Evolutionary conservation across 2,888 invertebrate species (phyloP), one percentile per base, ranked within the genome.

Genomic region (Boloria selene): DNA sequence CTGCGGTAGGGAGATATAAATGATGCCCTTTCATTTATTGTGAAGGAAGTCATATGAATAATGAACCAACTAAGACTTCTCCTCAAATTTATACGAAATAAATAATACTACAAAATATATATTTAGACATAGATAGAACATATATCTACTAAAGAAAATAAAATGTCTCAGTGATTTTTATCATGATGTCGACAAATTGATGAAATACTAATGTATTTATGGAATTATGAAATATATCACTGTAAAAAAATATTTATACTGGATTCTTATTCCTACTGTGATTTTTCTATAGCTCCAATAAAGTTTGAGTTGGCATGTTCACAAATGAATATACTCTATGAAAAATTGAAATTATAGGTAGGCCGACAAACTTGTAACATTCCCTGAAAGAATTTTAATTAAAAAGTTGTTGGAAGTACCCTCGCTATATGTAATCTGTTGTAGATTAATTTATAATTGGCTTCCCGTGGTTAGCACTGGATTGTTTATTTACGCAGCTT

Each of bases 401-500:
- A 88, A 85, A 86, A 88, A 88, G 82, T 87, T 87, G 77, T 78
- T 75, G 79, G 76, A 84, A 86, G 81, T 83, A 84, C 86, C 84
- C 84, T 76, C 77, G 72, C 73, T 83, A 81, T 86, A 88, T 88
- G 86, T 89, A 85, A 88, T 88, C 86, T 86, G 83, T 84, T 86
- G 84, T 85, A 82, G 87, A 87, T 88, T 85, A 85, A 84, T 87
- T 86, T 80, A 81, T 87, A 88, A 88, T 89, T 88, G 84, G 82
- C 82, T 77, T 76, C 78, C 80, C 78, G 83, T 77, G 81, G 78
- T 78, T 76, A 73, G 72, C 74, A 74, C 72, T 71, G 69, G 73
- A 74, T 73, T 72, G 74, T 73, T 76, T 68, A 68, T 71, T 65
- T 69, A 66, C 60, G 56, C 18, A 64, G 64, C 56, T 63, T 65